Evolutionary conservation across 2,113 vertebrate species (phyloP), one percentile per base, ranked within the genome.

Genomic region (Ia io): DNA sequence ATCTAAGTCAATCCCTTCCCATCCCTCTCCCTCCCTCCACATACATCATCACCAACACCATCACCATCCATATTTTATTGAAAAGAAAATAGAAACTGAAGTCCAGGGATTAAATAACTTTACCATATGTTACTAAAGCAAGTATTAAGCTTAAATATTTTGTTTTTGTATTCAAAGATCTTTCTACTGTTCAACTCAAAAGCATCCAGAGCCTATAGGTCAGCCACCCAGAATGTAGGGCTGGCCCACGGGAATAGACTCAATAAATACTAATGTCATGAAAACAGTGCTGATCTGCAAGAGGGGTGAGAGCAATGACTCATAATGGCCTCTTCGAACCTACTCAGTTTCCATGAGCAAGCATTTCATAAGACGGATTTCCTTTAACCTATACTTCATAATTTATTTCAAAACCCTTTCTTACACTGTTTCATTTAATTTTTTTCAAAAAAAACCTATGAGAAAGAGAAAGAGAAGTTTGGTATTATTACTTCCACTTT

Each of bases 401-500:
- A 53, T 79, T 56, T 83, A 93, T 91, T 93, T 91, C 42, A 88
- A 94, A 86, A 53, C 28, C 6, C 8, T 97, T 42, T 87, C 17
- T 67, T 53, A 73, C 20, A n/a, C 22, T 78, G 42, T 91, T 87
- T 83, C 25, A 53, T 37, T 87, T 76, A 35, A 82, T 82, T 20
- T 16, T 91, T 67, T 67, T 8, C 23, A 22, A 61, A 16, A 61
- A 16, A 35, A 32, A 67, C 8, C 2, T 67, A 3, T 65, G 1
- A 88, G 59, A 17, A 65, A 65, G 37, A 69, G 30, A 78, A 89
- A 80, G 28, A 80, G 25, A 65, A 78, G 9, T 80, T n/a, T 92
- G 6, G 4, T n/a, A 47, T 73, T 37, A 70, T 59, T 20, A 67
- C 6, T 44, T 93, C 37, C 28, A 11, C 28, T 71, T 84, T 20